phyloP scores from a whole-genome alignment of 2,888 invertebrate species.

The Macaria notata region DNA sequence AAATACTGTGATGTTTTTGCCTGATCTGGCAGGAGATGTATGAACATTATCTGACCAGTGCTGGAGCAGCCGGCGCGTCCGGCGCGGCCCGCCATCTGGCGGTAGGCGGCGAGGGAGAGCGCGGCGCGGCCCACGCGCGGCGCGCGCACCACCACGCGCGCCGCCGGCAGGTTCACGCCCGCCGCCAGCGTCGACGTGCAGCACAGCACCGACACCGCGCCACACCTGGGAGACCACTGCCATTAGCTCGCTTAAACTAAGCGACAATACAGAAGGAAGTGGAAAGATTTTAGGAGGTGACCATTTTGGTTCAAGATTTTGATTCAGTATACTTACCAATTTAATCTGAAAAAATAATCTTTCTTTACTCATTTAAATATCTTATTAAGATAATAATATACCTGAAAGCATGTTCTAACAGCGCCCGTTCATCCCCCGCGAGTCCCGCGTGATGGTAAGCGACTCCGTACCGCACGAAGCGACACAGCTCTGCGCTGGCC shows the following conservation, averaged over 20 bases:
- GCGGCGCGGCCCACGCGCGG: conserved; percentile 91
- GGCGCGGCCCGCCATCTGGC: conserved; percentile 98
- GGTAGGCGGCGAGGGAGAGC: conserved; percentile 90
- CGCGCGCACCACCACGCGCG: conserved; percentile 92
- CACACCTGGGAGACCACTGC: conserved; percentile 71
- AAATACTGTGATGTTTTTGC: too few relatives aligned
- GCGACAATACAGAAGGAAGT: too few relatives aligned
- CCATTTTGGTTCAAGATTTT: too few relatives aligned
- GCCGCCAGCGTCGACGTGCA: conserved; percentile 99
- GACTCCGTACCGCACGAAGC: conserved; percentile 89
- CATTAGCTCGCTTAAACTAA: too few relatives aligned
- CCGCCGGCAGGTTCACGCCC: conserved; percentile 97
- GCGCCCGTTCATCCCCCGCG: conserved; percentile 91
- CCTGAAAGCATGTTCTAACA: conserved; percentile 92
- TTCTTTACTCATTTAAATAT: too few relatives aligned
- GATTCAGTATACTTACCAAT: too few relatives aligned
- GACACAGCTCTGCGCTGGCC: conserved; percentile 83
- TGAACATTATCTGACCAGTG: conserved; percentile 65
- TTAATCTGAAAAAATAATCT: too few relatives aligned
- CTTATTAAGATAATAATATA: too few relatives aligned
- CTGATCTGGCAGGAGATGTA: too few relatives aligned
- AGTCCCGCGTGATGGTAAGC: conserved; percentile 97
- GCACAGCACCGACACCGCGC: conserved; percentile 93
- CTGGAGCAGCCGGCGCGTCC: conserved; percentile 94
- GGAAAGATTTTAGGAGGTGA: too few relatives aligned